Evolutionary conservation across 1,140 invertebrate genomes (phyloP), one percentile per base, ranked within the genome.

Genomic region (Batillaria attramentaria): DNA sequence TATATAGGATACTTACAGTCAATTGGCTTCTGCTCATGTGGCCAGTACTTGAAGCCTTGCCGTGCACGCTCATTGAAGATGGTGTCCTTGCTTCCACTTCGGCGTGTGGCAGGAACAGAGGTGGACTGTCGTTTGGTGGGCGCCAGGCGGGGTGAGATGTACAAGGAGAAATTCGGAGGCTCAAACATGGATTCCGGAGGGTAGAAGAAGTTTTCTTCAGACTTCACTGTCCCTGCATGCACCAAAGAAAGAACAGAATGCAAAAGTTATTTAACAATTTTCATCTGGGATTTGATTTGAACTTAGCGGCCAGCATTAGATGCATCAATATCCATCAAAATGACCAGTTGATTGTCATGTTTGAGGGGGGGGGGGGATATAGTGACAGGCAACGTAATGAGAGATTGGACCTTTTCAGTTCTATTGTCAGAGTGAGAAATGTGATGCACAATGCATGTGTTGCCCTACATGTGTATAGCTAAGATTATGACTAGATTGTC

Each of bases 41-140:
- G 84, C 85, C 85, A 87, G 79, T 85, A 87, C 76, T 84, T 81
- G 50, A 83, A 85, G 31, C 84, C 84, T 46, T 79, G 69, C 66
- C 82, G 84, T 8, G 85, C 85, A 37, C 81, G 79, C 2, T 78
- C 35, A 33, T 82, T 79, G 69, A 74, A 86, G 33, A n/a, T 62
- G 41, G 54, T 79, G 62, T 68, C 75, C 18, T 74, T 77, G 20
- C 20, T 24, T 2, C 24, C 43, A 20, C 24, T 31, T 8, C 72
- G 42, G 33, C 46, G 42, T 4, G 46, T 80, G 41, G 66, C 35
- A 33, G 82, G 81, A 28, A 69, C 39, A 2, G 39, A 50, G 39
- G 65, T 33, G 20, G 60, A 57, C 35, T 35, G n/a, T 8, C 43
- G 66, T 28, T 37, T 24, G 0, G 39, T 41, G 42, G 57, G 70